Percentiles rank a stretch among this genome's conserved stretches.
These are phyloP conservation scores for Takifugu rubripes DNA, from an alignment of 2,797 vertebrate genomes.

Conservation along the genomic window DNA sequence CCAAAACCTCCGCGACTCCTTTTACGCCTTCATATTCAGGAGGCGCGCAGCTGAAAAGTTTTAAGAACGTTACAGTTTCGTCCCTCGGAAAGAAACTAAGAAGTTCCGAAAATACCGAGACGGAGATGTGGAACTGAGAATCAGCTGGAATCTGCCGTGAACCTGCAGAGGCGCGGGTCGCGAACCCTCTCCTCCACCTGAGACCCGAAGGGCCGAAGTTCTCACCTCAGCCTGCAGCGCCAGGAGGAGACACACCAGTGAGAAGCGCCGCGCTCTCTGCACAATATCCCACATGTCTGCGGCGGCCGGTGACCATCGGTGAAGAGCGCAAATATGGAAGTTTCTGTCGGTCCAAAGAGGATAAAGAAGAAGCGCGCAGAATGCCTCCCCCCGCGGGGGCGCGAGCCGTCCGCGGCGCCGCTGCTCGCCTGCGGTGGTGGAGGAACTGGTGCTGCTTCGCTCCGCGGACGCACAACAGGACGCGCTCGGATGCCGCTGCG, in stretches of 20 bases:
- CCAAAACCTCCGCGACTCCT: neutral
- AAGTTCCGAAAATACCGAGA: conserved; percentile 50
- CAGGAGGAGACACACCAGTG: conserved; percentile 71
- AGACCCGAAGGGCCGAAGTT: conserved; percentile 23
- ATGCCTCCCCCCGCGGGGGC: conserved; percentile 39
- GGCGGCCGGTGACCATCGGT: conserved; percentile 66
- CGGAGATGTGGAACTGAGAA: conserved; percentile 11
- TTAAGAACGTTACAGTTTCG: no score
- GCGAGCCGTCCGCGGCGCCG: conserved; percentile 42
- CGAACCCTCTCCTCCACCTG: neutral
- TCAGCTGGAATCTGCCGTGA: neutral
- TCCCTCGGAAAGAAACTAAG: neutral
- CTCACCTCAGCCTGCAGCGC: conserved; percentile 81
- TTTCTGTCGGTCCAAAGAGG: conserved; percentile 39
- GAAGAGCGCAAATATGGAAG: conserved; percentile 33
- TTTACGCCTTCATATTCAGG: no score
- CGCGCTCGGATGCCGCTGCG: conserved; percentile 29
- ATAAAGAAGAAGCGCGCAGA: conserved; percentile 20
- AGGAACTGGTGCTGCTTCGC: conserved; percentile 40
- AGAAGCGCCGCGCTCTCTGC: conserved; percentile 63
- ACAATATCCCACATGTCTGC: conserved; percentile 81
- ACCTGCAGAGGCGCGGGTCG: neutral
- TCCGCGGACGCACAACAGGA: conserved; percentile 48
- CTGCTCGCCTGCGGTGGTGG: conserved; percentile 32
- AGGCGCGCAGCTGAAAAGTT: no score